Evolutionary conservation across 2,113 vertebrate species (phyloP).

Genomic region (Crotalus helleri): DNA sequence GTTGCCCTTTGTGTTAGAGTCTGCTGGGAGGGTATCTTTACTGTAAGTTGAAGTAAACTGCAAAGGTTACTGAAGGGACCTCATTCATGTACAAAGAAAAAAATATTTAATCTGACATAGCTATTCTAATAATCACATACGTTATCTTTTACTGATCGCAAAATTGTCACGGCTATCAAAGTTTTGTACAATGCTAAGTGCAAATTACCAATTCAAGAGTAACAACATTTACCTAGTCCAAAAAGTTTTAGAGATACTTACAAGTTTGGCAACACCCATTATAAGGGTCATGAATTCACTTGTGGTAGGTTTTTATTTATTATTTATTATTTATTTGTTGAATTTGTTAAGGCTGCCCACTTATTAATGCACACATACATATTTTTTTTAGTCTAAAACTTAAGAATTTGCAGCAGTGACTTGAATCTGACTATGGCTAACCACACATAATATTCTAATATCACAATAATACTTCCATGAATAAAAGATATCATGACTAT

Average conservation of each 20-base stretch:
- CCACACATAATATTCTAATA: neutral
- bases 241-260: slow-evolving; percentile 37
- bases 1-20: slow-evolving; percentile 77
- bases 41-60: slow-evolving; percentile 82
- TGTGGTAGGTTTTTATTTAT: slow-evolving; percentile 4
- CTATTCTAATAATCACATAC: slow-evolving; percentile 75
- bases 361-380: neutral
- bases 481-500: neutral
- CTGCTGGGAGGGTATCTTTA: slow-evolving; percentile 75
- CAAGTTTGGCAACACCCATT: slow-evolving; percentile 22
- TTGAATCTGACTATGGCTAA: neutral
- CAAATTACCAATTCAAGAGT: slow-evolving; percentile 37
- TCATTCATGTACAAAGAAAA: slow-evolving; percentile 69
- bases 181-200: slow-evolving; percentile 48
- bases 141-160: slow-evolving; percentile 77
- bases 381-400: neutral
- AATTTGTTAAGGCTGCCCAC: neutral
- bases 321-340: neutral
- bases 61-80: slow-evolving; percentile 76
- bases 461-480: neutral
- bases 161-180: slow-evolving; percentile 62
- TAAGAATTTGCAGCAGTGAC: neutral
- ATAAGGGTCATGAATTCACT: neutral
- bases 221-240: slow-evolving; percentile 41
- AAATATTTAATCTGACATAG: slow-evolving; percentile 78